These are phyloP conservation scores for Heteractis magnifica DNA, from an alignment of 92 coral and sea anemone genomes.

Conservation along the genomic window DNA sequence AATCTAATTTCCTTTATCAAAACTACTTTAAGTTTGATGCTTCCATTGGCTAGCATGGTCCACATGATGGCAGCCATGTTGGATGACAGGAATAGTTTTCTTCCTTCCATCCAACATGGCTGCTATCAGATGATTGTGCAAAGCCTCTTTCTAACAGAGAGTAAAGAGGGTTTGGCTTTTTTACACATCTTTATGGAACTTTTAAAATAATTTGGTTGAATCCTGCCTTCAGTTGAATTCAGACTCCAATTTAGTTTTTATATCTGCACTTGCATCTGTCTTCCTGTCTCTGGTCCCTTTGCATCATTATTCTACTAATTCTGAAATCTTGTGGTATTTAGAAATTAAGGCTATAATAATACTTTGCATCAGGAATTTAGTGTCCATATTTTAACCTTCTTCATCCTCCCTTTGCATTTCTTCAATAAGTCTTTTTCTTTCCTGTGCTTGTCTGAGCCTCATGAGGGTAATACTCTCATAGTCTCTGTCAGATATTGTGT, in stretches of 20 bases:
- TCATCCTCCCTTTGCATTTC: conserved; percentile 76
- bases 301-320: no score
- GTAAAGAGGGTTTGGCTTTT: no score
- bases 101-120: background rate
- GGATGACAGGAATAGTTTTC: background rate
- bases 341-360: background rate
- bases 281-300: no score
- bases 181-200: no score
- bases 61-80: background rate
- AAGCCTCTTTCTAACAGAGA: background rate
- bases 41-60: background rate
- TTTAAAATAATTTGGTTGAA: no score
- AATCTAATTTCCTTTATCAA: no score
- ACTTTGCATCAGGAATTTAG: background rate
- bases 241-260: no score
- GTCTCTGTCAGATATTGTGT: conserved; percentile 56
- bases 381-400: background rate
- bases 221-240: no score
- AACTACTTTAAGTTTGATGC: background rate
- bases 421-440: conserved; percentile 80
- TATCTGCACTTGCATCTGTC: no score
- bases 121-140: background rate
- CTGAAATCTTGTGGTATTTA: background rate
- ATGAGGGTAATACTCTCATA: conserved; percentile 86
- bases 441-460: conserved; percentile 95